Evolutionary conservation across 2,113 vertebrate species (phyloP), one percentile per base, ranked within the genome.

Genomic region (Pheucticus melanocephalus): DNA sequence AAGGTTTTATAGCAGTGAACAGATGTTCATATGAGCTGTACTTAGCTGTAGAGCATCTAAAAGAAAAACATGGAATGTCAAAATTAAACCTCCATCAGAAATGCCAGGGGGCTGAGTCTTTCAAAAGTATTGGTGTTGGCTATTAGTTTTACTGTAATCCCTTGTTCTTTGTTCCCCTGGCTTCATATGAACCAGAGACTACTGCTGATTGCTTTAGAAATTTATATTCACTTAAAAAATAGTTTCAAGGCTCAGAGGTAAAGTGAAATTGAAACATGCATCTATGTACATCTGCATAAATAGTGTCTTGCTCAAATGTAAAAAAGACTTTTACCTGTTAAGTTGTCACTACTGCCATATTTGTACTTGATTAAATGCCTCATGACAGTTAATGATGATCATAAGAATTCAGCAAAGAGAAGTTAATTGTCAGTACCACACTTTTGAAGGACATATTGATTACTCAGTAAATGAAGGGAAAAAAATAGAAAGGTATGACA

Each of bases 1-100:
- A 95, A 97, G 95, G 44, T 97, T 96, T 95, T 97, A 95, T 61
- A 81, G 86, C 59, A 40, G 44, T 70, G 82, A 97, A 93, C 96
- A 98, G 97, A 97, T 98, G 97, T 95, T 95, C 89, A 57, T 81
- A 53, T 91, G 90, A 96, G 89, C n/a, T 96, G 95, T 87, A 95
- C 69, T 96, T 96, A 97, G 76, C 35, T 86, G 50, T 84, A 80
- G 82, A 97, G 81, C 56, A 88, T 50, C 88, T 94, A 83, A 80
- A 86, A 95, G 75, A 88, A 97, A 94, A 86, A 82, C 44, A 47
- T 90, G 22, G 51, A 97, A 95, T 94, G 84, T 94, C 92, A 96
- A 94, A 92, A 94, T 81, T 94, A 90, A 96, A 86, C 37, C 81
- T 96, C 63, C n/a, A 79, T 86, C 94, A 80, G 72, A 95, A 97